phyloP scores from a whole-genome alignment of 2,113 vertebrate species.

The Oceanites oceanicus region DNA sequence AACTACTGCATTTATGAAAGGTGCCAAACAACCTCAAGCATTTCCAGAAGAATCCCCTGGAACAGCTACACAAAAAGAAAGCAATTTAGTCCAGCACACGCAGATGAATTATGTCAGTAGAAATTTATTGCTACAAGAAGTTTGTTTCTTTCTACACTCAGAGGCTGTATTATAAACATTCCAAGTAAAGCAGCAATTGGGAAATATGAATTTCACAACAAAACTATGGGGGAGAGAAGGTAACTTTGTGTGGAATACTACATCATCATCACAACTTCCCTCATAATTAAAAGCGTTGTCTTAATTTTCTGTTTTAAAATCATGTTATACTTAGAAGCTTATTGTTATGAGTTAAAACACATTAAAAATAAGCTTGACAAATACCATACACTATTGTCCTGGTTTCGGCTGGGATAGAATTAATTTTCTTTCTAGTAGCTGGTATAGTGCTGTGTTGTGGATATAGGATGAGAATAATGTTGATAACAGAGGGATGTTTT shows the following conservation, averaged over 20 bases:
- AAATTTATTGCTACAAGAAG: conserved; percentile 40
- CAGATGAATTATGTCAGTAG: conserved; percentile 60
- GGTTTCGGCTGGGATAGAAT: no score
- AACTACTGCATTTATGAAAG: conserved; percentile 41
- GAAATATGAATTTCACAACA: neutral
- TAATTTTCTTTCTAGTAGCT: no score
- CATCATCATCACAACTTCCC: neutral
- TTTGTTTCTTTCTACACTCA: neutral
- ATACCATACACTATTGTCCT: neutral
- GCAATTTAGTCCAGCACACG: conserved; percentile 12
- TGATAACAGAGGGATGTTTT: no score
- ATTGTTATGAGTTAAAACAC: neutral
- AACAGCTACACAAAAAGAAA: conserved; percentile 40
- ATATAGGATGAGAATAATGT: no score
- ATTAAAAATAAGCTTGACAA: neutral
- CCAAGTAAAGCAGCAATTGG: neutral
- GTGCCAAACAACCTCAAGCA: conserved; percentile 61
- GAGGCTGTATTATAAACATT: neutral
- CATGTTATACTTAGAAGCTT: neutral
- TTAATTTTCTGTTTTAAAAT: neutral
- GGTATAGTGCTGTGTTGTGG: no score
- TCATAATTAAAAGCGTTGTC: neutral
- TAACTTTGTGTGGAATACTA: neutral
- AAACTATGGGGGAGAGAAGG: neutral
- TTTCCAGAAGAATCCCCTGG: conserved; percentile 49